Base-by-base conservation (phyloP, 1,140 invertebrate species). In the Caenorhabditis briggsae region DNA sequence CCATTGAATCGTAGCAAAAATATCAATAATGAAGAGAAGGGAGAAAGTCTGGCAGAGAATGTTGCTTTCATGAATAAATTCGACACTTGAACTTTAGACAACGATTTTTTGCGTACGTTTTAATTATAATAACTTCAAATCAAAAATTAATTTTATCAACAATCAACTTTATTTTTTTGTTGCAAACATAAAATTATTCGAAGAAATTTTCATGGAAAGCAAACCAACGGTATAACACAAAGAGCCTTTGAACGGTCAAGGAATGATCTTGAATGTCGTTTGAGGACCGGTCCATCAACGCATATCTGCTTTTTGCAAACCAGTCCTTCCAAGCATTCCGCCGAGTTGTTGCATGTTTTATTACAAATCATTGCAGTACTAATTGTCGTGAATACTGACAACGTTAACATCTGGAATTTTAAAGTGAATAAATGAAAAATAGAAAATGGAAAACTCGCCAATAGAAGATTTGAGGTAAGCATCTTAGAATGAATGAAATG, bases 211-310 rank as follows among this genome's bases (percentile, higher is more conserved):
- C 41, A 70, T 18, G 64, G 64, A 18, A 70, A 70, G 16, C 64
- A 70, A 70, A 70, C 64, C 14, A 70, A 46, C 18, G 64, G 64
- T 16, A 70, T 14, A 43, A 70, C 64, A 46, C 64, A 70, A 6
- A 70, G 16, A 5, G 41, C 12, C 16, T 70, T 12, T 18, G 64
- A 3, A 16, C 18, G 11, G 43, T 70, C 64, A 46, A 43, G 6
- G 23, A 70, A 70, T 8, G 16, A 12, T 70, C 64, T 70, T 43
- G 64, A n/a, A 70, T 70, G 64, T 46, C 64, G 16, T 14, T 46
- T 70, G 14, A 2, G 20, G 0, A 23, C 2, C 8, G 64, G 64
- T 70, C 16, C 12, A 43, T 70, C 64, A 12, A 70, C 8, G 8
- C 64, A 70, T 6, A 70, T 70, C 11, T 70, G 64, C 6, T 70